phyloP scores from a whole-genome alignment of 2,888 invertebrate genomes.

The Noctua janthina region DNA sequence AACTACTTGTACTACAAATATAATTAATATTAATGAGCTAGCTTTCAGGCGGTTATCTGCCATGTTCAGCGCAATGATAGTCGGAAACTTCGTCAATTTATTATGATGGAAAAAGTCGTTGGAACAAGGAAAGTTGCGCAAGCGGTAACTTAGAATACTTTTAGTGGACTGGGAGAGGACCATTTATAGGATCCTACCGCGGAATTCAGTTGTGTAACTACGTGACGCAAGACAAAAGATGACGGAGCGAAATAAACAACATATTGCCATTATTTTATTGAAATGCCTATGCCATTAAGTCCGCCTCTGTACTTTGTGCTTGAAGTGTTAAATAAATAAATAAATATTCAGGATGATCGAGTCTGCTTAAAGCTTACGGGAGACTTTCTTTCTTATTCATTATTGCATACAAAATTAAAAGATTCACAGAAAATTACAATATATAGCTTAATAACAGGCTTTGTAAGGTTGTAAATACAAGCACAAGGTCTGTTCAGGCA shows the following conservation, averaged over 20 bases:
- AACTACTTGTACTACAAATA: constrained; percentile 35
- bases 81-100: constrained; percentile 62
- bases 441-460: too few species aligned
- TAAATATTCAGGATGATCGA: background rate
- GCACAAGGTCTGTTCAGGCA: background rate
- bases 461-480: background rate
- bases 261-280: too few species aligned
- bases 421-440: too few species aligned
- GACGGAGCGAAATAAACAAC: constrained; percentile 12
- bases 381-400: too few species aligned
- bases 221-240: constrained; percentile 12
- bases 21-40: constrained; percentile 57
- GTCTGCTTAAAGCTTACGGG: background rate
- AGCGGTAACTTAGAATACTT: constrained; percentile 42
- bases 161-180: constrained; percentile 34
- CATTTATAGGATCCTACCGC: constrained; percentile 34
- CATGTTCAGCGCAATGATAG: constrained; percentile 52
- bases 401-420: too few species aligned
- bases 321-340: too few species aligned
- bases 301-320: too few species aligned
- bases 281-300: too few species aligned
- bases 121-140: constrained; percentile 47
- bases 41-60: constrained; percentile 46
- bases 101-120: constrained; percentile 64
- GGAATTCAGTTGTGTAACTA: constrained; percentile 26